A percentile compares a stretch with the other conserved stretches of the same genome.
Evolutionary conservation across 2,113 vertebrate species (phyloP).

Genomic region (Mungos mungo): DNA sequence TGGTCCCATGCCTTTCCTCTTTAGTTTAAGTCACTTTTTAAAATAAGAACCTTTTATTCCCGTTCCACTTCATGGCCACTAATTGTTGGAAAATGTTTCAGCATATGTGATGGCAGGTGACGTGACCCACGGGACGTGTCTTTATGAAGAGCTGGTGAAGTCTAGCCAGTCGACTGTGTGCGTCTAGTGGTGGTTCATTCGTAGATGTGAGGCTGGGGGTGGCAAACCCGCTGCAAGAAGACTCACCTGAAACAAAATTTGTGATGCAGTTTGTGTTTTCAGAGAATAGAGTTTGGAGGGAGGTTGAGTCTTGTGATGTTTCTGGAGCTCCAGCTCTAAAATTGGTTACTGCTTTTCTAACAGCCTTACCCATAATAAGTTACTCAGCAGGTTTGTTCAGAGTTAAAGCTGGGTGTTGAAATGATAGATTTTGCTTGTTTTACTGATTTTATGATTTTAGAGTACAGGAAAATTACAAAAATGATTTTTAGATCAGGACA

Average conservation of each 20-base stretch:
- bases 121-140: not conserved
- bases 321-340: not conserved
- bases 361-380: not conserved
- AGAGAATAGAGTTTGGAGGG: not conserved
- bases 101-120: not conserved
- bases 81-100: not conserved
- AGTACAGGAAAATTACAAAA: not conserved
- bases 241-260: not conserved
- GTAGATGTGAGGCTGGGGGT: not conserved
- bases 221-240: not conserved
- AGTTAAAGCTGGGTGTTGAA: conserved; percentile 3
- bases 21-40: not conserved
- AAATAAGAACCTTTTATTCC: not conserved
- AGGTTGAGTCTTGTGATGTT: not conserved
- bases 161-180: not conserved
- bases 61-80: not conserved
- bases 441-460: not conserved
- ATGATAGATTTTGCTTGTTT: not conserved
- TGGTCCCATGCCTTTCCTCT: not conserved
- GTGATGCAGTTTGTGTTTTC: not conserved
- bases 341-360: conserved; percentile 4
- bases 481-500: not conserved
- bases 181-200: not conserved
- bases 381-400: not conserved
- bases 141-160: not conserved